These are phyloP conservation scores for Phorcus lineatus DNA, from an alignment of 2,888 invertebrate genomes.

Conservation along the genomic window DNA sequence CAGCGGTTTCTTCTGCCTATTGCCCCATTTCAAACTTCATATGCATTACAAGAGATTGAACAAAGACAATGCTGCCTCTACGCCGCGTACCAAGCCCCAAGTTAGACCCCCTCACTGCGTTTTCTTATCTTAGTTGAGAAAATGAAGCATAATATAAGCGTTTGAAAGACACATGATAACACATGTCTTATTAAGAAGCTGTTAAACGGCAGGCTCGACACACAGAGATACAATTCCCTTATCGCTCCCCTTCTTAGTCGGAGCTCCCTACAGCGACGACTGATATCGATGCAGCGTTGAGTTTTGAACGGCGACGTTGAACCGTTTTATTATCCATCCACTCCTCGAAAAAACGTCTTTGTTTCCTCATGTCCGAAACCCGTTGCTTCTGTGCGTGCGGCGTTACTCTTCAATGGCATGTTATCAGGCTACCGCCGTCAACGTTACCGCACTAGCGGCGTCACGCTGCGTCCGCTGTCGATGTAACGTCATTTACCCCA, in stretches of 20 bases:
- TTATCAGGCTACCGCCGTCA: conserved; percentile 2
- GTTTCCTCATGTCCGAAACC: neutral
- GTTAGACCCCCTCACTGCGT: neutral
- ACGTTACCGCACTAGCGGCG: neutral
- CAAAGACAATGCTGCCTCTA: neutral
- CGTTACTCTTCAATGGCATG: neutral
- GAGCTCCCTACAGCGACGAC: neutral
- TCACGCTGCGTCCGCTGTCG: neutral
- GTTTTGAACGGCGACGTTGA: neutral
- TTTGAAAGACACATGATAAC: conserved; percentile 23
- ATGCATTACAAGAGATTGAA: neutral
- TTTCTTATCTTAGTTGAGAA: neutral
- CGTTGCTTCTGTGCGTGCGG: neutral
- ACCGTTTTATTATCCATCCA: conserved; percentile 17
- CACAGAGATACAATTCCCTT: conserved; percentile 15
- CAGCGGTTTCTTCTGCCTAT: too few species aligned
- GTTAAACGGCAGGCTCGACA: neutral
- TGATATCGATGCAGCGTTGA: neutral
- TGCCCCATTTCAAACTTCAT: too few species aligned
- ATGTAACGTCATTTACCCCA: conserved; percentile 18
- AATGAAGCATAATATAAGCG: conserved; percentile 23
- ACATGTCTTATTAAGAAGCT: conserved; percentile 24
- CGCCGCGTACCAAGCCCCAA: too few species aligned
- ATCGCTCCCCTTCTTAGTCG: neutral
- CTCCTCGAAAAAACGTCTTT: neutral